phyloP scores from a whole-genome alignment of 64 coral and sea anemone species.

The Porites australiensis region DNA sequence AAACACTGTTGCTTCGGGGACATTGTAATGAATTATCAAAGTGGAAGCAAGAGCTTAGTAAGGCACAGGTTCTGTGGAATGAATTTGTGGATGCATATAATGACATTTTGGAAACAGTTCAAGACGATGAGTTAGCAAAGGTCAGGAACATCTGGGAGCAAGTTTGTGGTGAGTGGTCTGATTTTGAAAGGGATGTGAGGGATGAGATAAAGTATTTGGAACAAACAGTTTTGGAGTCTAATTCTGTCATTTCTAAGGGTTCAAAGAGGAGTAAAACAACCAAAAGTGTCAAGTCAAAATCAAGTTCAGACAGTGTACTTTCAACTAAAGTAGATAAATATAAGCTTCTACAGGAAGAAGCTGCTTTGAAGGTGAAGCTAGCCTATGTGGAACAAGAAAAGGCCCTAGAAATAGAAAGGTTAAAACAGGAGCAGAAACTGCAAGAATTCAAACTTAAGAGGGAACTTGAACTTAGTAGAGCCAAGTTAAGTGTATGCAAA shows the following conservation, averaged over 20 bases:
- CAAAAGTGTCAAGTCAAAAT: conserved; percentile 10
- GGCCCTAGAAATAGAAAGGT: conserved; percentile 27
- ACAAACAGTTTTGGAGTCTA: neutral
- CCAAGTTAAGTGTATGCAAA: conserved; percentile 50
- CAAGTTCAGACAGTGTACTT: neutral
- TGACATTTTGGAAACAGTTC: conserved; percentile 21
- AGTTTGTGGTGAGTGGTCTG: conserved; percentile 16
- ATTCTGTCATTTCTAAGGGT: conserved; percentile 14
- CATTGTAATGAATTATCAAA: neutral
- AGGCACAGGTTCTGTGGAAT: conserved; percentile 56
- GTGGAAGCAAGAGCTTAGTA: conserved; percentile 47
- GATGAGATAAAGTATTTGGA: conserved; percentile 58
- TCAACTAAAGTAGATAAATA: conserved; percentile 24
- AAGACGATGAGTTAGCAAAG: neutral
- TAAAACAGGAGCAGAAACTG: conserved; percentile 44
- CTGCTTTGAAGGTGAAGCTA: conserved; percentile 50
- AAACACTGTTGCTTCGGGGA: conserved; percentile 54
- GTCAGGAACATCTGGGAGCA: conserved; percentile 21
- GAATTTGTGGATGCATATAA: conserved; percentile 31
- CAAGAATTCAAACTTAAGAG: conserved; percentile 30
- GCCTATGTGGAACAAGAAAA: conserved; percentile 62
- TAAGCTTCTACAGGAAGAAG: conserved; percentile 45
- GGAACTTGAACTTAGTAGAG: conserved; percentile 61
- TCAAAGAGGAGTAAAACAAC: neutral
- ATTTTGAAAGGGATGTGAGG: conserved; percentile 53